These are phyloP conservation scores for Drosophila nigrodunni DNA, from an alignment of 1,140 invertebrate genomes.

Conservation along the genomic window DNA sequence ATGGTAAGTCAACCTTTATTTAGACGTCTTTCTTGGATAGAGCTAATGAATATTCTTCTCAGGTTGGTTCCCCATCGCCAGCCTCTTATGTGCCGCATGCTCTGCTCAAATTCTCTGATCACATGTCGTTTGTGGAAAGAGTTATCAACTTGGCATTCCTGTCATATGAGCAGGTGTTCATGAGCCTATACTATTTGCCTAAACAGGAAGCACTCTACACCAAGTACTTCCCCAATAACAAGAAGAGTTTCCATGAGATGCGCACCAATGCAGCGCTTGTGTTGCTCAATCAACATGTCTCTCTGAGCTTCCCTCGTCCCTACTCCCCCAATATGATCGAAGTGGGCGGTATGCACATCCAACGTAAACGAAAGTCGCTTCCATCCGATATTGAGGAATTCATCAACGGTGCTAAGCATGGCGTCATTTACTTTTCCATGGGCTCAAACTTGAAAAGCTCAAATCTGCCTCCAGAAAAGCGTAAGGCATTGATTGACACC, in stretches of 20 bases:
- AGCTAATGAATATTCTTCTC: not conserved
- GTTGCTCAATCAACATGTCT: constrained; percentile 86
- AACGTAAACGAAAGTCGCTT: constrained; percentile 78
- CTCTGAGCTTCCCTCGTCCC: constrained; percentile 85
- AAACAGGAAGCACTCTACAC: constrained; percentile 80
- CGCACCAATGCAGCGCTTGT: constrained; percentile 85
- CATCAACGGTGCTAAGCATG: constrained; percentile 86
- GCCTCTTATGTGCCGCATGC: constrained; percentile 83
- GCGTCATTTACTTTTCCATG: constrained; percentile 88
- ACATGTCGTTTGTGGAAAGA: constrained; percentile 85
- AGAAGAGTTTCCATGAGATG: constrained; percentile 66
- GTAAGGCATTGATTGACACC: constrained; percentile 86
- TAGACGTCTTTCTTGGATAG: not conserved
- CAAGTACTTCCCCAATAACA: constrained; percentile 79
- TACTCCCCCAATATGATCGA: constrained; percentile 86
- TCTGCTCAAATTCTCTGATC: constrained; percentile 68
- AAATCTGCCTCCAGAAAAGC: constrained; percentile 85
- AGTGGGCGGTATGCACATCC: constrained; percentile 87
- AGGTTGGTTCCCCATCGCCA: constrained; percentile 82
- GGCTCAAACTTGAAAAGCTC: constrained; percentile 87
- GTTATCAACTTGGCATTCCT: constrained; percentile 80
- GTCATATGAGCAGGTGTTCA: constrained; percentile 60
- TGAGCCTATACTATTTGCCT: constrained; percentile 63
- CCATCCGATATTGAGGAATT: constrained; percentile 85
- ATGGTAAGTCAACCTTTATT: constrained; percentile 34